Conservation (phyloP, 2,797 vertebrate genomes). For the Alosa sapidissima region DNA sequence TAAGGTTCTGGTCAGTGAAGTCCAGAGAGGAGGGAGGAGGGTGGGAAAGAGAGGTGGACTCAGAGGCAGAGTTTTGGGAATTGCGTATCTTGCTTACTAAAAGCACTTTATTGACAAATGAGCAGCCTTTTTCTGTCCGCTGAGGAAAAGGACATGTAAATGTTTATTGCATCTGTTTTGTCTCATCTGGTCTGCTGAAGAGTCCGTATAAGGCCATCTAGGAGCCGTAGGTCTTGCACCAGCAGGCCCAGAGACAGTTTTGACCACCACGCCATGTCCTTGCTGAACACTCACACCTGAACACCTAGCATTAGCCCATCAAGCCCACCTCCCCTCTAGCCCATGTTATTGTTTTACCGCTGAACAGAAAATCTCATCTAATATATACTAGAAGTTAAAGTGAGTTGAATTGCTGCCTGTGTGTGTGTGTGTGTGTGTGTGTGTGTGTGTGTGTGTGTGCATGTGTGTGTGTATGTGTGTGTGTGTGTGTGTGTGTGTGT, state of each 20-base stretch:
- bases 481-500: too few species aligned
- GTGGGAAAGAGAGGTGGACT: background rate
- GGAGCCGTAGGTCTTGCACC: too few species aligned
- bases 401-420: background rate
- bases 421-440: background rate
- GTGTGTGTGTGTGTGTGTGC: background rate
- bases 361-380: too few species aligned
- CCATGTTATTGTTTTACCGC: too few species aligned
- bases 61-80: background rate
- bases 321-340: too few species aligned
- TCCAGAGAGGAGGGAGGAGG: background rate
- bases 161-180: background rate
- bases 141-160: background rate
- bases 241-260: too few species aligned
- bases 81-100: background rate
- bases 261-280: too few species aligned
- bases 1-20: background rate
- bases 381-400: background rate
- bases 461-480: background rate
- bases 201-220: background rate
- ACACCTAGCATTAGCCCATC: too few species aligned
- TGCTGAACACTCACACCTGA: too few species aligned
- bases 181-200: background rate
- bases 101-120: background rate
- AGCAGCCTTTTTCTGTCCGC: background rate